These are phyloP conservation scores for Ambastaia sidthimunki DNA, from an alignment of 2,797 vertebrate species.

Conservation along the genomic window DNA sequence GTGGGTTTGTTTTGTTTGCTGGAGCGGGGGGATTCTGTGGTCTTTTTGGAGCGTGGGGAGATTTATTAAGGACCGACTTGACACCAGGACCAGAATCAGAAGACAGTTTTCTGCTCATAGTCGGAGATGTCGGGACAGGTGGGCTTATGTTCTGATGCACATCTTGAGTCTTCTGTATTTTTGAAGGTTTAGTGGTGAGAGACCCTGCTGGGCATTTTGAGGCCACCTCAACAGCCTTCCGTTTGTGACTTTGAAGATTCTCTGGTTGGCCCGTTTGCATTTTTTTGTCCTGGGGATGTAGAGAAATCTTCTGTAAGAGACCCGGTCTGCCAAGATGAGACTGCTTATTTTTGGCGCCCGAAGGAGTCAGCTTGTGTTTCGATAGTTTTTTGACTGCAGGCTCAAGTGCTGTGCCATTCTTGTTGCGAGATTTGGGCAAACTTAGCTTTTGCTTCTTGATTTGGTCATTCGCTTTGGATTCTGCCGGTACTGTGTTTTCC, in stretches of 20 bases:
- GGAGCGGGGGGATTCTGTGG: constrained; percentile 70
- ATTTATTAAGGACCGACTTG: constrained; percentile 67
- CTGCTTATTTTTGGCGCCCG: constrained; percentile 68
- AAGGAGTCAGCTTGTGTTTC: constrained; percentile 69
- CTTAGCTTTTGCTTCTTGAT: constrained; percentile 52
- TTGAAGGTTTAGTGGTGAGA: constrained; percentile 72
- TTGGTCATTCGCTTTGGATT: constrained; percentile 67
- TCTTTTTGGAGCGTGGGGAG: constrained; percentile 65
- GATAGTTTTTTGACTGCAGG: constrained; percentile 61
- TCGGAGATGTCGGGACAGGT: constrained; percentile 65
- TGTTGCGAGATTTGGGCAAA: constrained; percentile 59
- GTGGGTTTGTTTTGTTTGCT: constrained; percentile 67
- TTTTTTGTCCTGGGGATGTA: constrained; percentile 70
- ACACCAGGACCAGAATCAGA: constrained; percentile 70
- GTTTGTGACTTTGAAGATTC: constrained; percentile 68
- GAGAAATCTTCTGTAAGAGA: constrained; percentile 63
- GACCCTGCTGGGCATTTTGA: constrained; percentile 81
- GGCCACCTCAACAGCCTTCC: constrained; percentile 66
- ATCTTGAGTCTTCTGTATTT: constrained; percentile 83
- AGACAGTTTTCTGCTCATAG: constrained; percentile 70
- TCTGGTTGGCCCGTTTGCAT: constrained; percentile 67
- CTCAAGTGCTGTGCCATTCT: constrained; percentile 62
- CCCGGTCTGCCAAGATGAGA: constrained; percentile 64
- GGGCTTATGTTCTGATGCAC: constrained; percentile 73
- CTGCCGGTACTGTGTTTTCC: constrained; percentile 47